Percentiles rank a stretch among this genome's conserved stretches.
These are phyloP conservation scores for Spinibarbus caldwelli DNA, from an alignment of 2,797 vertebrate species.

Conservation along the genomic window DNA sequence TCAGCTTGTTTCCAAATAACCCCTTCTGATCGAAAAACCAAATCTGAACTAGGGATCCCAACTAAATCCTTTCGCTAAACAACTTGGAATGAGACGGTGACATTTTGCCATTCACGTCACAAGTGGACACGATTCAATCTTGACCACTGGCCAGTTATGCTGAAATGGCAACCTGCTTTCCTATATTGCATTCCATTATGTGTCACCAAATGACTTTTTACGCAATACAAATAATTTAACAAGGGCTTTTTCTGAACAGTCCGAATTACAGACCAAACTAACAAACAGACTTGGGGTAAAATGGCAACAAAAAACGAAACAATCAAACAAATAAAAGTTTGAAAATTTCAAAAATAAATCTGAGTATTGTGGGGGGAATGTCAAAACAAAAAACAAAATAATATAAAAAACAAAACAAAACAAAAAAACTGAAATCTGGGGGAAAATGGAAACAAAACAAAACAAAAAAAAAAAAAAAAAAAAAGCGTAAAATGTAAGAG, in stretches of 20 bases:
- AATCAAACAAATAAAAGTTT: too few species aligned
- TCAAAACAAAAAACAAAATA: too few species aligned
- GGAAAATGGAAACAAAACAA: too few species aligned
- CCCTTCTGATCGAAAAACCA: neutral
- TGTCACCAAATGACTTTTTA: slow-evolving; percentile 63
- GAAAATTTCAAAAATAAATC: too few species aligned
- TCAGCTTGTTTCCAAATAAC: neutral
- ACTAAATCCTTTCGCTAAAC: neutral
- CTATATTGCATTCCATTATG: slow-evolving; percentile 48
- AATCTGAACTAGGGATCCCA: neutral
- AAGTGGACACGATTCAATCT: slow-evolving; percentile 24
- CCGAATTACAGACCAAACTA: slow-evolving; percentile 46
- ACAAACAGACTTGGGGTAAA: too few species aligned
- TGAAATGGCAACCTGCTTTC: slow-evolving; percentile 63
- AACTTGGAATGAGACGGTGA: slow-evolving; percentile 1
- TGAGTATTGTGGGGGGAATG: too few species aligned
- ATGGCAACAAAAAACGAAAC: too few species aligned
- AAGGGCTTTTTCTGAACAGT: neutral
- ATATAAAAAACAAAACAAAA: too few species aligned
- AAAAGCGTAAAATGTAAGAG: too few species aligned
- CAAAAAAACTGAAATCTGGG: too few species aligned
- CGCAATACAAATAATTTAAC: neutral
- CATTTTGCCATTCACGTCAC: slow-evolving; percentile 28
- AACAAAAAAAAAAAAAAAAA: too few species aligned
- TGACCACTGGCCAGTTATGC: slow-evolving; percentile 43